Evolutionary conservation across 2,113 vertebrate species (phyloP), one percentile per base, ranked within the genome.

Genomic region (Fregetta grallaria): DNA sequence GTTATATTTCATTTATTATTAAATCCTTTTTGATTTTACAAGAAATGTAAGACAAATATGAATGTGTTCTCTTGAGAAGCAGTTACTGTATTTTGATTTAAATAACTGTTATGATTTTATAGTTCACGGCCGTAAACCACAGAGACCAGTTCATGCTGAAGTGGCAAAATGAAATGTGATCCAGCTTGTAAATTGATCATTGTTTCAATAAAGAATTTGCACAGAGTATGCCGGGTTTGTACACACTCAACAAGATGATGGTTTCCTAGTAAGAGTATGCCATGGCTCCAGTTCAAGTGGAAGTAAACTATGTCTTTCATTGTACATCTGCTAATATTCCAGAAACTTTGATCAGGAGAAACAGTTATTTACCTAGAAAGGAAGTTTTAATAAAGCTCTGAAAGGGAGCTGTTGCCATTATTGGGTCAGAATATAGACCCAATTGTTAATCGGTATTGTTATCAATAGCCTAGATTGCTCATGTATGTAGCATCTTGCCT

Each of bases 151-250:
- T 97, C 65, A 89, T 95, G 94, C 95, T 95, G 93, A 94, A 95
- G 81, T 95, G 96, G 90, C 86, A 94, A 97, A 97, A 96, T 67
- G 44, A 90, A 89, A 94, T 74, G 92, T 95, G 90, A 93, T 96
- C 71, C 95, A 97, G 97, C 95, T 95, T 98, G 97, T 98, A 96
- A 86, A 97, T 96, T 96, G 95, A 96, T 95, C 93, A 58, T 95
- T 97, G 96, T 98, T 98, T 98, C 97, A 98, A 98, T 98, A 98
- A 98, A 98, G 83, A 96, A 90, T 97, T 97, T 97, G 97, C 91
- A 91, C 98, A 97, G 73, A 92, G 34, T 85, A 34, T 95, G 50
- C 29, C 4, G 61, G 86, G 47, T 94, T 79, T 93, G 73, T 97
- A 66, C 74, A 42, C 29, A 27, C 74, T 93, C 59, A 72, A 83